A percentile compares a stretch with the other conserved stretches of the same genome.
Evolutionary conservation across 2,888 invertebrate species (phyloP).

Genomic region (Caprella mutica): DNA sequence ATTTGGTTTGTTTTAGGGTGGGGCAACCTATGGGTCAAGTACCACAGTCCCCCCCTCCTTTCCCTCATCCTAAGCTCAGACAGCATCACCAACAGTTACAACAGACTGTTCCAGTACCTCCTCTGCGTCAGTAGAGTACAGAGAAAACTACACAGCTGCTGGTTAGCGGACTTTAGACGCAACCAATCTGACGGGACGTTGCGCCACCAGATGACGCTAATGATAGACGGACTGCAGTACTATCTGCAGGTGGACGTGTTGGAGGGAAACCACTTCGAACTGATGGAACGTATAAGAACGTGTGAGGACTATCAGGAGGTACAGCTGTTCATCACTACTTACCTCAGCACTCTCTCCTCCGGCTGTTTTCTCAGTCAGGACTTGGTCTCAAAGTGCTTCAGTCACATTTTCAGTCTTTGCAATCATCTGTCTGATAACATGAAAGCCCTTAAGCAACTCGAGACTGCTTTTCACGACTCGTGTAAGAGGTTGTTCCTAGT

Average conservation of each 20-base stretch:
- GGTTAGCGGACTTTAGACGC: neutral
- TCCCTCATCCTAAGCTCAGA: neutral
- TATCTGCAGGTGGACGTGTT: conserved; percentile 75
- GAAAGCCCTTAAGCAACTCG: conserved; percentile 1
- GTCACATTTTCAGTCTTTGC: conserved; percentile 12
- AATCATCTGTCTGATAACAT: conserved; percentile 19
- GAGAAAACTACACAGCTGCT: conserved; percentile 55
- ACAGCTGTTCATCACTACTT: conserved; percentile 66
- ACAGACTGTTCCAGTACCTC: conserved; percentile 68
- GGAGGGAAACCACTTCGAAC: conserved; percentile 68
- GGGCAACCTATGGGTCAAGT: neutral
- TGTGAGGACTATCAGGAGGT: conserved; percentile 76
- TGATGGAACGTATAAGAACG: conserved; percentile 59
- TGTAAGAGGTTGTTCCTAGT: conserved; percentile 15
- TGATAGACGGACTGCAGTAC: conserved; percentile 81
- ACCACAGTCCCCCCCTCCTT: neutral
- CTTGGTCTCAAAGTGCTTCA: conserved; percentile 13
- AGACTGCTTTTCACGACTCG: neutral
- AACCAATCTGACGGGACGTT: conserved; percentile 54
- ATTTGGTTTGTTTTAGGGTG: neutral
- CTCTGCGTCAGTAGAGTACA: conserved; percentile 71
- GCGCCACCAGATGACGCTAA: conserved; percentile 72
- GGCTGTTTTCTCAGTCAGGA: conserved; percentile 56
- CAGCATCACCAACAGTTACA: conserved; percentile 61
- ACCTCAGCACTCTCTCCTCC: conserved; percentile 66